These are phyloP conservation scores for Salvelinus namaycush DNA, from an alignment of 2,113 vertebrate genomes.

Conservation along the genomic window DNA sequence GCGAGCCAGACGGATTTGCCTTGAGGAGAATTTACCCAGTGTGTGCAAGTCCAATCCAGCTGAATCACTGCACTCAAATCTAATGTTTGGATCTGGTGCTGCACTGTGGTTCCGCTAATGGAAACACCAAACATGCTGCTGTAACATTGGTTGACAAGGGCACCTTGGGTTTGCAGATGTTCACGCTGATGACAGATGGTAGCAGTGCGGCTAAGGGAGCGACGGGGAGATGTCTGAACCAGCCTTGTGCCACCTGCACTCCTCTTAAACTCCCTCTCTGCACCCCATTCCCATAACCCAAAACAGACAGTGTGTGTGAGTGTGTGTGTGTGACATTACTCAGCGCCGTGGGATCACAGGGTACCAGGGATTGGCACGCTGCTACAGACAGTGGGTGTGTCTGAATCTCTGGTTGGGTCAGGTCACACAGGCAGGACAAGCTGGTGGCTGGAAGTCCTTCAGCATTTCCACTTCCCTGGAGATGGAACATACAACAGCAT, in stretches of 20 bases:
- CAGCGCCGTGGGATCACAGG: slow-evolving; percentile 33
- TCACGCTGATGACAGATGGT: slow-evolving; percentile 80
- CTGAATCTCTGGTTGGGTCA: slow-evolving; percentile 20
- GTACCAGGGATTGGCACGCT: neutral
- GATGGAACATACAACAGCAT: neutral
- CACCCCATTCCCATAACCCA: slow-evolving; percentile 49
- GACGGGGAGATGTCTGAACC: slow-evolving; percentile 69
- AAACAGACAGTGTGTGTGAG: slow-evolving; percentile 22
- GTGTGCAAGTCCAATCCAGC: slow-evolving; percentile 52
- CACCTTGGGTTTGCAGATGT: slow-evolving; percentile 86
- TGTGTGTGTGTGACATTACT: slow-evolving; percentile 38
- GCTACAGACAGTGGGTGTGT: neutral
- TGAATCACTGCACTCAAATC: slow-evolving; percentile 51
- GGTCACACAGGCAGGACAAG: slow-evolving; percentile 5
- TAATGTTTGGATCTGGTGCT: slow-evolving; percentile 64
- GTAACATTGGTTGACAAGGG: slow-evolving; percentile 81
- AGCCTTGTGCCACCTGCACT: slow-evolving; percentile 71
- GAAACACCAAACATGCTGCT: slow-evolving; percentile 72
- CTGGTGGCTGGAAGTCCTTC: neutral
- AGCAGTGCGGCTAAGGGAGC: slow-evolving; percentile 72
- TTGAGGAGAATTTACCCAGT: slow-evolving; percentile 55
- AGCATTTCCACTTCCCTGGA: neutral
- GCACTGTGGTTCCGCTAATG: slow-evolving; percentile 72
- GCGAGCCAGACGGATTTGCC: slow-evolving; percentile 61
- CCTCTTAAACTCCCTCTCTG: slow-evolving; percentile 40